Base-by-base conservation (phyloP, 2,113 vertebrate genomes). In the Amia ocellicauda region DNA sequence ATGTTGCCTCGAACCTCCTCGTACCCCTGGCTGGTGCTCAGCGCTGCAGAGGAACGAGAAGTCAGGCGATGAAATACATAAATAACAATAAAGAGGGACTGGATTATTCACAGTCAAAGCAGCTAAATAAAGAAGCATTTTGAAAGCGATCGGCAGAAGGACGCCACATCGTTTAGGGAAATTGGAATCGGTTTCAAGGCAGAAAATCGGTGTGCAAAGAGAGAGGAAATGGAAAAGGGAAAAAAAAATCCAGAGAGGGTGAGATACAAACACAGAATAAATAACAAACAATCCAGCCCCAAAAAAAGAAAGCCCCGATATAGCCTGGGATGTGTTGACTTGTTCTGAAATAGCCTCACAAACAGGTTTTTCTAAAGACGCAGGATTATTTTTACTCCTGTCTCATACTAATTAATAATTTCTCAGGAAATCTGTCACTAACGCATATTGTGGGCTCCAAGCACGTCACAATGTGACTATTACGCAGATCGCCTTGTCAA, bases 21-120 rank as follows among this genome's bases (percentile, higher is more conserved):
- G 31, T 36, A 36, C 11, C 31, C 31, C 31, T 36, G 31, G 31
- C 31, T 7, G 11, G 47, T 50, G 47, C 47, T 13, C 47, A 50
- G 86, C 82, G 88, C 88, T 87, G 90, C 89, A 83, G 84, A 81
- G 73, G 79, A 64, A 88, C 90, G 86, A 91, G 89, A 82, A 47
- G n/a, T 5, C 10, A 47, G 1, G n/a, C 14, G n/a, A 47, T 20
- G 14, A 47, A 1, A 47, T 13, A 47, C 10, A 47, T 16, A 5
- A 5, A 17, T 4, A n/a, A 47, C 5, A 47, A 47, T 47, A 4
- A 16, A 36, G 31, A 36, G 31, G 31, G 31, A 36, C 5, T 47
- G 45, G 5, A 47, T 47, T 16, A 47, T 17, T n/a, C 45, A 3
- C 5, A 47, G 16, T 19, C 5, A 36, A n/a, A 36, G 5, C 5